Evolutionary conservation across 2,888 invertebrate species (phyloP).

Genomic region (Conus canariensis): DNA sequence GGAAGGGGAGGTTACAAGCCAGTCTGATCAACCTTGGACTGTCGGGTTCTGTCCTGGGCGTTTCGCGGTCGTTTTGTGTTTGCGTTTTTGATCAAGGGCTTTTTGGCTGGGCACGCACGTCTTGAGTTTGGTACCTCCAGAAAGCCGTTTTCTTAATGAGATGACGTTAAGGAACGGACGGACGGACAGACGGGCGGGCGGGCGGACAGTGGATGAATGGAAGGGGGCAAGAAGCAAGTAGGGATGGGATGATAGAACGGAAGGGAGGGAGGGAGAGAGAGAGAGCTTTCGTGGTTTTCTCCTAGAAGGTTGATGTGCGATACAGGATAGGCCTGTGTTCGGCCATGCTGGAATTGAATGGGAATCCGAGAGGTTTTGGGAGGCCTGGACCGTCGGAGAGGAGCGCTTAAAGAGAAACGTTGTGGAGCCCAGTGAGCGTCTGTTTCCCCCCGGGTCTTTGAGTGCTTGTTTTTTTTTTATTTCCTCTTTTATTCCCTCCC

Average conservation of each 20-base stretch:
- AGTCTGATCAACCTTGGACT: background rate
- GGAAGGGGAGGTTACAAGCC: background rate
- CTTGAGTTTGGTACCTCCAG: too few species aligned
- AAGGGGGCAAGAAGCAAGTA: background rate
- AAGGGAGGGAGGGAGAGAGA: background rate
- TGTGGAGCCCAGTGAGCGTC: too few species aligned
- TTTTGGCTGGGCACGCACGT: too few species aligned
- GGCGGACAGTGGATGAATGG: too few species aligned
- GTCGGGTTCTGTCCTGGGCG: background rate
- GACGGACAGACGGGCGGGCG: background rate
- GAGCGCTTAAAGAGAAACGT: too few species aligned
- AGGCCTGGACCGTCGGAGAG: too few species aligned
- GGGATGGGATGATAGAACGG: background rate
- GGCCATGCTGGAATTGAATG: conserved; percentile 6
- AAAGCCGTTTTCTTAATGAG: background rate
- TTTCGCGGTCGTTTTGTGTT: too few species aligned
- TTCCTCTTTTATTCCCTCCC: background rate
- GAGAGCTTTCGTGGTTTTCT: background rate
- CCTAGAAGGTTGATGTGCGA: background rate
- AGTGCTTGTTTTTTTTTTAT: background rate
- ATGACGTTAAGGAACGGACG: background rate
- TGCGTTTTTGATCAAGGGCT: too few species aligned
- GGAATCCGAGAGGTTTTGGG: background rate
- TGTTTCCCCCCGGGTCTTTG: too few species aligned
- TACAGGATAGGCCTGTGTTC: background rate